phyloP scores from a whole-genome alignment of 2,888 invertebrate genomes.

The Barypeithes pellucidus region DNA sequence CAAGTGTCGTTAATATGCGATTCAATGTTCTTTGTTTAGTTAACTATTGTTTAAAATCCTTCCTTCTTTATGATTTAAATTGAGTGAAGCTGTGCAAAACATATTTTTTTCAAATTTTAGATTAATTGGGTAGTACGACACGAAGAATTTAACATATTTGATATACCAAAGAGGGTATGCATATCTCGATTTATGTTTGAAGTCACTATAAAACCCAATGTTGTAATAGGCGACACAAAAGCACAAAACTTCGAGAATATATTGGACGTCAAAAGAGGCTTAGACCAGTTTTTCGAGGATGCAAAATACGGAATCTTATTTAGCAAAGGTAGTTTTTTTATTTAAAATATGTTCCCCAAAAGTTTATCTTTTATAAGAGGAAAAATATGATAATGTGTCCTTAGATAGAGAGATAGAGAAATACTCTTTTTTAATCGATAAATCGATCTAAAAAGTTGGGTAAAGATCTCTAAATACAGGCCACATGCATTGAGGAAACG shows the following conservation, averaged over 20 bases:
- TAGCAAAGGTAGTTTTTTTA: constrained; percentile 65
- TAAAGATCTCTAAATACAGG: too few relatives aligned
- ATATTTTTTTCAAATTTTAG: constrained; percentile 33
- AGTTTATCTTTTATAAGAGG: too few relatives aligned
- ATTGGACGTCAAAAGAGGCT: constrained; percentile 65
- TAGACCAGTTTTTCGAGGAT: constrained; percentile 67
- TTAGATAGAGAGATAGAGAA: too few relatives aligned
- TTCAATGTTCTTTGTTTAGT: too few relatives aligned
- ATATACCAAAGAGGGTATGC: constrained; percentile 65
- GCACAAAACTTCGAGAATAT: constrained; percentile 62
- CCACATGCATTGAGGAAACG: too few relatives aligned
- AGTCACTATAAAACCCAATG: constrained; percentile 64
- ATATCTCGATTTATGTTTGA: constrained; percentile 66
- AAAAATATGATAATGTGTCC: too few relatives aligned
- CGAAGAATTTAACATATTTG: constrained; percentile 61
- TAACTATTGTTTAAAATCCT: too few relatives aligned
- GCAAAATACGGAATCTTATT: constrained; percentile 67
- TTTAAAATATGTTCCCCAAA: too few relatives aligned
- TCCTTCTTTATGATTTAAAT: too few relatives aligned
- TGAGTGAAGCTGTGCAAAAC: neutral
- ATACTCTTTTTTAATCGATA: too few relatives aligned
- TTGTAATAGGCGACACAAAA: constrained; percentile 66
- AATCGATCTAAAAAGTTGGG: too few relatives aligned
- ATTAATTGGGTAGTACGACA: constrained; percentile 61
- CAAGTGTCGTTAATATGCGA: too few relatives aligned